Conservation (phyloP, 37 sponge, comb jelly and placozoan genomes). For the Beroe forskalii region DNA sequence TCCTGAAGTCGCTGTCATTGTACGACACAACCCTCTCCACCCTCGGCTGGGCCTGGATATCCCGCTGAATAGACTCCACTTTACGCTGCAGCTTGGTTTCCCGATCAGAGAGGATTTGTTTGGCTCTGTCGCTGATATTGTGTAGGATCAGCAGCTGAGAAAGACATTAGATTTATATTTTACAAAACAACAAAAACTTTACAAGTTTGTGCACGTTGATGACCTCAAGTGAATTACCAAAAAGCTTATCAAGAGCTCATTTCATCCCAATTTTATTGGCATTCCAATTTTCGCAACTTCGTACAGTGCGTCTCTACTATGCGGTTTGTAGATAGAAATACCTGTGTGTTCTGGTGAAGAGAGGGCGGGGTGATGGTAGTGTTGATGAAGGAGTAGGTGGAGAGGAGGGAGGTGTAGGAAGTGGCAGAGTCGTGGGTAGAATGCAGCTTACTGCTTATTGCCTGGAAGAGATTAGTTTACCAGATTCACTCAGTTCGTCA, state of each 20-base stretch:
- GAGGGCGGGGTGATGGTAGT: neutral
- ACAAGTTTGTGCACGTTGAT: no score
- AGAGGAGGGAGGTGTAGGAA: neutral
- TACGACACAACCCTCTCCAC: neutral
- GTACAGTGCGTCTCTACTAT: neutral
- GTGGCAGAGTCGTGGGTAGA: slow-evolving; percentile 26
- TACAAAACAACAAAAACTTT: no score
- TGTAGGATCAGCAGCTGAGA: no score
- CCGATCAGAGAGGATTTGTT: neutral
- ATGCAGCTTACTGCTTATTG: neutral
- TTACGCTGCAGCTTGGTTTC: neutral
- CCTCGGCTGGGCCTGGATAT: neutral
- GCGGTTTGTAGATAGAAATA: no score
- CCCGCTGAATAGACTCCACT: neutral
- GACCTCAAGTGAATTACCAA: no score
- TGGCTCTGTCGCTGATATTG: neutral
- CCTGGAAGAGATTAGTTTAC: neutral
- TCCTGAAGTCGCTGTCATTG: slow-evolving; percentile 35
- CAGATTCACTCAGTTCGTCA: no score
- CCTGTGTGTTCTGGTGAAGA: no score
- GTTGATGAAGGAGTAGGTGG: slow-evolving; percentile 11
- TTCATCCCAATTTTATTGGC: no score
- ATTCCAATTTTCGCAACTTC: no score
- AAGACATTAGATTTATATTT: no score
- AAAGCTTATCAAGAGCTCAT: no score